phyloP scores from a whole-genome alignment of 2,888 invertebrate species.

The Brachylomia viminalis region DNA sequence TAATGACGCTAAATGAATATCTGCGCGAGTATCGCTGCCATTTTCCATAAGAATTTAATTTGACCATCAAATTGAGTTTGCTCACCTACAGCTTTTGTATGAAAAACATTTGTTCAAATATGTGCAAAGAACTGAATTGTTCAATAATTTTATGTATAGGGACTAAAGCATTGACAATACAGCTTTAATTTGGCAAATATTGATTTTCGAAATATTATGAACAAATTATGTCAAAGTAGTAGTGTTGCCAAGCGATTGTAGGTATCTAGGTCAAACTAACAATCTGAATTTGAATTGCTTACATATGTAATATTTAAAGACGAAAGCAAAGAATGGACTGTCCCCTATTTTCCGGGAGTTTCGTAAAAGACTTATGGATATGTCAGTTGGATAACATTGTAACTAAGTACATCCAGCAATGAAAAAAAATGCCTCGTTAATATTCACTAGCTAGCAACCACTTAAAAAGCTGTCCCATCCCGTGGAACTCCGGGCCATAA shows the following conservation, averaged over 20 bases:
- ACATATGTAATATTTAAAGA: neutral
- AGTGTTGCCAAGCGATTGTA: neutral
- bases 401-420: no score
- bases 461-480: neutral
- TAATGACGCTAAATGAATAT: conserved; percentile 1
- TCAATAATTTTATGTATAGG: conserved; percentile 14
- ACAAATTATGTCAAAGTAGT: neutral
- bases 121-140: conserved; percentile 24
- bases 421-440: neutral
- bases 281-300: neutral
- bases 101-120: conserved; percentile 51
- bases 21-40: neutral
- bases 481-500: neutral
- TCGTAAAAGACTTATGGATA: neutral
- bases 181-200: conserved; percentile 45
- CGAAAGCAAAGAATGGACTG: neutral
- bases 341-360: neutral
- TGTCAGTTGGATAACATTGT: no score
- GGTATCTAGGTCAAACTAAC: conserved; percentile 20
- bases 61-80: conserved; percentile 30
- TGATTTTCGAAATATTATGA: conserved; percentile 12
- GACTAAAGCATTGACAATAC: conserved; percentile 30
- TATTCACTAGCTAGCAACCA: neutral
- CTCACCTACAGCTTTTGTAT: conserved; percentile 13
- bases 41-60: conserved; percentile 33